Conservation (phyloP, 2,797 vertebrate species). For the Lagodon rhomboides region DNA sequence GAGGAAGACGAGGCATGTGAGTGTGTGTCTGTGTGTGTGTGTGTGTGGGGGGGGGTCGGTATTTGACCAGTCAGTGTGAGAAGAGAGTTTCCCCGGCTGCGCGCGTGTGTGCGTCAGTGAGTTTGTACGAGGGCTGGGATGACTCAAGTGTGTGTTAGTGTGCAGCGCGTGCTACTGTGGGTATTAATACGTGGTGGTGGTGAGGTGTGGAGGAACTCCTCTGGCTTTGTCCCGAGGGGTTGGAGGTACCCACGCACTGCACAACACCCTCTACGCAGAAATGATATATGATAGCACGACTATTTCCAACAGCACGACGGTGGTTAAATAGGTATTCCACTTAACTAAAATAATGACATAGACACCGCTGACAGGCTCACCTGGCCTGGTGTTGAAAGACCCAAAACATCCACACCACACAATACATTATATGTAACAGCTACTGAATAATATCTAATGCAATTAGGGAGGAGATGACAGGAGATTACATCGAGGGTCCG, state of each 20-base stretch:
- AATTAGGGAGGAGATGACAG: too few relatives aligned
- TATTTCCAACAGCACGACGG: not conserved
- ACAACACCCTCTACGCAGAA: not conserved
- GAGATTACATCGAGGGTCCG: too few relatives aligned
- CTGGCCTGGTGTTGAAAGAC: not conserved
- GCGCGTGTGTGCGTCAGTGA: slow-evolving; percentile 39
- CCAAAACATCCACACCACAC: not conserved
- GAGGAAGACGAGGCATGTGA: slow-evolving; percentile 67
- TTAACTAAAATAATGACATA: not conserved
- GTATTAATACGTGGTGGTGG: slow-evolving; percentile 56
- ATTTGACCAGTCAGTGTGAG: slow-evolving; percentile 68
- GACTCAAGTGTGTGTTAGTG: slow-evolving; percentile 63
- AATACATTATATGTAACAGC: not conserved
- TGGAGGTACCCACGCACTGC: slow-evolving; percentile 15
- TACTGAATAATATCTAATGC: not conserved
- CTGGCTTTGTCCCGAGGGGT: slow-evolving; percentile 33
- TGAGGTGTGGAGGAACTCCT: slow-evolving; percentile 69
- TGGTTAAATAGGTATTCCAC: not conserved
- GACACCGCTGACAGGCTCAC: too few relatives aligned
- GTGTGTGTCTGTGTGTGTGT: slow-evolving; percentile 33
- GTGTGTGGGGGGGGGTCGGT: slow-evolving; percentile 13
- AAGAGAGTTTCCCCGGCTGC: slow-evolving; percentile 70
- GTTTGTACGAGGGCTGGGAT: slow-evolving; percentile 48
- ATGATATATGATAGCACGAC: too few relatives aligned
- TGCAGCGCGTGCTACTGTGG: slow-evolving; percentile 40